These are phyloP conservation scores for Syngnathus rostellatus DNA, from an alignment of 2,797 vertebrate species.

Conservation along the genomic window DNA sequence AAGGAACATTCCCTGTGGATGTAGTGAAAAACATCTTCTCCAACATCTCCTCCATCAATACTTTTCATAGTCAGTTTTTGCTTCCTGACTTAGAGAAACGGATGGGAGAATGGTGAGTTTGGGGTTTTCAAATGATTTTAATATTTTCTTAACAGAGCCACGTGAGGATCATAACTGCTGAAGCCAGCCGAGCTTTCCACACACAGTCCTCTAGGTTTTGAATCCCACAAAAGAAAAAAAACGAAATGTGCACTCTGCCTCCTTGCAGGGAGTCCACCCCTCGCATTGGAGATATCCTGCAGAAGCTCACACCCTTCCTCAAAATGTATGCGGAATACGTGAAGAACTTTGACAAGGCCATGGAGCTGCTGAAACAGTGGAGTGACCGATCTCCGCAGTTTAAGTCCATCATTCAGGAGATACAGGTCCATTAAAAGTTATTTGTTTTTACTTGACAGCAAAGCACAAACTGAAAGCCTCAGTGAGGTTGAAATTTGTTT, in stretches of 20 bases:
- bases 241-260: not conserved
- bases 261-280: slow-evolving; percentile 77
- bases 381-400: slow-evolving; percentile 84
- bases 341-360: slow-evolving; percentile 90
- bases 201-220: not conserved
- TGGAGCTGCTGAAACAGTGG: slow-evolving; percentile 92
- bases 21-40: slow-evolving; percentile 97
- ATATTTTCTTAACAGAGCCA: no score
- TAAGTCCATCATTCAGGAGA: slow-evolving; percentile 85
- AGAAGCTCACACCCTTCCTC: slow-evolving; percentile 92
- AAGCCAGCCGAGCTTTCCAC: not conserved
- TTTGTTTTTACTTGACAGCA: not conserved
- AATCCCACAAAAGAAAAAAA: not conserved
- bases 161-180: no score
- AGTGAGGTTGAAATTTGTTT: not conserved
- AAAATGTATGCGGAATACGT: slow-evolving; percentile 99
- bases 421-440: slow-evolving; percentile 74
- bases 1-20: slow-evolving; percentile 87
- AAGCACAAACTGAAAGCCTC: not conserved
- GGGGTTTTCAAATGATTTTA: no score
- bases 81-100: slow-evolving; percentile 91
- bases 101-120: slow-evolving; percentile 90
- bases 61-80: slow-evolving; percentile 92
- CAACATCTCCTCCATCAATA: slow-evolving; percentile 90
- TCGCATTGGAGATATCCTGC: slow-evolving; percentile 91